Evolutionary conservation across 2,888 invertebrate genomes (phyloP).

Genomic region (Erebia palarica): DNA sequence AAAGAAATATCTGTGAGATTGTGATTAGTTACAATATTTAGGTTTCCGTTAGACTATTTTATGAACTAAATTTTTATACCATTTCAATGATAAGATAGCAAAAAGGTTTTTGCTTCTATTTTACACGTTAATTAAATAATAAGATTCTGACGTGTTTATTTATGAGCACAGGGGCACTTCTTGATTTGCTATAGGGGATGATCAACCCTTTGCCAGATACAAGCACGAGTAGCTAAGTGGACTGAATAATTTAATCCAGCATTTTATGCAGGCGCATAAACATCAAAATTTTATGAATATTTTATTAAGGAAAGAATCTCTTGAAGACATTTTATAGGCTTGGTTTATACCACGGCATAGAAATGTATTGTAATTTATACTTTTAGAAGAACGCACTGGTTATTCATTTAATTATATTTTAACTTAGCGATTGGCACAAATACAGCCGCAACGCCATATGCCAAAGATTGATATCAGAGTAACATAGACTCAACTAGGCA

Average conservation of each 20-base stretch:
- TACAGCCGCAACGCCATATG: too few relatives aligned
- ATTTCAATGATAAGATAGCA: not conserved
- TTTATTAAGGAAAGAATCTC: not conserved
- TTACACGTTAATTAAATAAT: conserved; percentile 16
- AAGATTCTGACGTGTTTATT: conserved; percentile 10
- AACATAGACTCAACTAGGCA: too few relatives aligned
- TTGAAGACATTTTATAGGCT: conserved; percentile 4
- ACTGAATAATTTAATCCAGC: conserved; percentile 37
- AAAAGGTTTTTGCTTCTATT: conserved; percentile 2
- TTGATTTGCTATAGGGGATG: conserved; percentile 25
- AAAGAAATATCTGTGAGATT: too few relatives aligned
- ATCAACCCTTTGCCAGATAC: conserved; percentile 23
- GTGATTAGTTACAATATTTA: too few relatives aligned
- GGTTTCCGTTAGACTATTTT: too few relatives aligned
- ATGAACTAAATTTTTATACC: too few relatives aligned
- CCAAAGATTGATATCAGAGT: too few relatives aligned
- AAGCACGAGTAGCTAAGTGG: conserved; percentile 12
- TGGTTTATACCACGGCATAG: not conserved
- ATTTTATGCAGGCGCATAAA: conserved; percentile 36
- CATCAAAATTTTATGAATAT: conserved; percentile 24
- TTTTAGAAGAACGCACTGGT: too few relatives aligned
- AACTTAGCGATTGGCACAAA: too few relatives aligned
- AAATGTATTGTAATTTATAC: too few relatives aligned
- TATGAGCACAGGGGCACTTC: conserved; percentile 16
- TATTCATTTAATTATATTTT: too few relatives aligned